A percentile compares a stretch with the other conserved stretches of the same genome.
phyloP scores from a whole-genome alignment of 2,888 invertebrate genomes.

The Rutpela maculata region DNA sequence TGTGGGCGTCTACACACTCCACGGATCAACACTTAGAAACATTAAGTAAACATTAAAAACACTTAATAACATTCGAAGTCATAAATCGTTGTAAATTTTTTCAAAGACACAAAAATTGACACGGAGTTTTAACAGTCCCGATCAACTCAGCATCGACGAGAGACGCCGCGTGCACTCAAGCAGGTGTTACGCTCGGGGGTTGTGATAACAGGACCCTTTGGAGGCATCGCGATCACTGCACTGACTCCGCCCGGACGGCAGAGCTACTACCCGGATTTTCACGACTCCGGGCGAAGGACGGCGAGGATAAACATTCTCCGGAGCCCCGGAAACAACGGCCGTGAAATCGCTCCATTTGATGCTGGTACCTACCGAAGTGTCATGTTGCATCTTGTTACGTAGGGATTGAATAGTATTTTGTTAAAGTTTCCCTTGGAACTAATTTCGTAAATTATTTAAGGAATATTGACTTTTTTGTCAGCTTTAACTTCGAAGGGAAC shows the following conservation, averaged over 20 bases:
- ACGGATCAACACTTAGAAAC: conserved; percentile 30
- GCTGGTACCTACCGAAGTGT: conserved; percentile 47
- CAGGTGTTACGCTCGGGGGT: conserved; percentile 66
- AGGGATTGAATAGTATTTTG: conserved; percentile 42
- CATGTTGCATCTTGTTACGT: conserved; percentile 49
- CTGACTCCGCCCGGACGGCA: conserved; percentile 71
- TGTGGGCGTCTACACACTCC: conserved; percentile 33
- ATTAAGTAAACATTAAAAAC: conserved; percentile 40
- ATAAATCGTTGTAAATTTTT: conserved; percentile 53
- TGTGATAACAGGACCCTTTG: conserved; percentile 64
- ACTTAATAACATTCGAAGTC: conserved; percentile 44
- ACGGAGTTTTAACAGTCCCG: conserved; percentile 35
- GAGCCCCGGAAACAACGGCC: conserved; percentile 63
- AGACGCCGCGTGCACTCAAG: conserved; percentile 60
- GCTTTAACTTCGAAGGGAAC: not conserved
- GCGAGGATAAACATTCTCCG: conserved; percentile 56
- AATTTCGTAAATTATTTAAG: conserved; percentile 18
- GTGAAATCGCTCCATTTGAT: conserved; percentile 58
- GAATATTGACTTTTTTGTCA: not conserved
- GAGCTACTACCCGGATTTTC: conserved; percentile 59
- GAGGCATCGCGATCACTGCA: conserved; percentile 66
- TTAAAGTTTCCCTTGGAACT: conserved; percentile 22
- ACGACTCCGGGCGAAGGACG: conserved; percentile 55
- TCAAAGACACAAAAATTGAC: conserved; percentile 52
- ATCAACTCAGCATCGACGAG: conserved; percentile 14